Percentiles rank a stretch among this genome's conserved stretches.
Conservation (phyloP, 2,113 vertebrate species). For the Labeo rohita region DNA sequence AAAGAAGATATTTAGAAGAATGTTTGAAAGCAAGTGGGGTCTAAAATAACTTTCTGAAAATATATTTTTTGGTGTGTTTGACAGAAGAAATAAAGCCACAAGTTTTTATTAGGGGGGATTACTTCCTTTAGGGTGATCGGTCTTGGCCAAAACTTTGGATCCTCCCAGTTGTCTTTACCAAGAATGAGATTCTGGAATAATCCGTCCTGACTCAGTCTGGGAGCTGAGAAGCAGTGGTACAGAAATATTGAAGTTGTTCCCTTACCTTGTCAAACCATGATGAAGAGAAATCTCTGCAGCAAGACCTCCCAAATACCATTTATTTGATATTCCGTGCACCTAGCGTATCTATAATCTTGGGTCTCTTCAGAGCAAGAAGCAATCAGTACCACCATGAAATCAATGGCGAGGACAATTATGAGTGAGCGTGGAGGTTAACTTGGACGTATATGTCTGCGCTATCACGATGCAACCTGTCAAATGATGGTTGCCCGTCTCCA, state of each 20-base stretch:
- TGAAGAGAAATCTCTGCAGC: conserved; percentile 34
- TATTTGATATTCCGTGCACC: conserved; percentile 28
- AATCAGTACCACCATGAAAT: conserved; percentile 50
- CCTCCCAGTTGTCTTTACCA: neutral
- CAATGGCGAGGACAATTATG: conserved; percentile 35
- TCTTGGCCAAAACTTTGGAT: neutral
- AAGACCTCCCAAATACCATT: conserved; percentile 32
- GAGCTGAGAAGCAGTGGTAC: conserved; percentile 1
- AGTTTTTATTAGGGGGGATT: too few species aligned
- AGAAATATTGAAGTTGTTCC: conserved; percentile 23
- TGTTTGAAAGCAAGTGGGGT: too few species aligned
- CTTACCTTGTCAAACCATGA: neutral
- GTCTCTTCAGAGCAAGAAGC: conserved; percentile 35
- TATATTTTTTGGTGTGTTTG: too few species aligned
- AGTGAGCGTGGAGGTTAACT: conserved; percentile 19
- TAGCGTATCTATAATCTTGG: conserved; percentile 29
- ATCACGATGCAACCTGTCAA: conserved; percentile 29
- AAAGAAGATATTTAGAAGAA: too few species aligned
- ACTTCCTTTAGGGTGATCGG: neutral
- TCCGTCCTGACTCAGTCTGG: neutral
- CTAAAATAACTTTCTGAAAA: too few species aligned
- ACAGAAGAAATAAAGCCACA: too few species aligned
- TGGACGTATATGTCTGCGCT: conserved; percentile 3
- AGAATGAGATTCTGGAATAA: neutral
- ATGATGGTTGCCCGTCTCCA: conserved; percentile 28